Base-by-base conservation (phyloP, 1,140 invertebrate species). In the Megathymus violae region DNA sequence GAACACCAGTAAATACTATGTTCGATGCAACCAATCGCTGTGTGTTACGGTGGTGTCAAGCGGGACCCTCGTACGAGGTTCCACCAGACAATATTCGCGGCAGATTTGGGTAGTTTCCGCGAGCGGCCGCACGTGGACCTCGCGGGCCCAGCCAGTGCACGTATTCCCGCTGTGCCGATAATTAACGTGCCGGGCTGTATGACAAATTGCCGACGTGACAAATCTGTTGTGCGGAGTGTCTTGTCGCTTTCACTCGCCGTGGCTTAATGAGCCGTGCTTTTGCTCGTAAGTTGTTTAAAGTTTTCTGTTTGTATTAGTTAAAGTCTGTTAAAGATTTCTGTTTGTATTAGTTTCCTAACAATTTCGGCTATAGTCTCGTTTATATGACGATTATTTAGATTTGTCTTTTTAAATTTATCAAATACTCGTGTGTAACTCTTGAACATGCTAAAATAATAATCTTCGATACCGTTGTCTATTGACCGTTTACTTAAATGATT, bases 101-200 rank as follows among this genome's bases (percentile, higher is more conserved):
- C 75, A 80, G 74, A 80, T 69, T 77, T 78, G 70, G 75, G 71
- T 72, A 64, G 76, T 72, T 56, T 62, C 71, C 66, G 64, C 64
- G 38, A 22, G 64, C 68, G 63, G 36, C n/a, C 73, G 68, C 74
- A 81, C 77, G 81, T 80, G 75, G 76, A 38, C 58, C 38, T n/a
- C n/a, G n/a, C n/a, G n/a, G 41, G 51, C 41, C 66, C 70, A 72
- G 79, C 71, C 69, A 76, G 63, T 73, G 68, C 66, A 74, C n/a
- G n/a, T n/a, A n/a, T n/a, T 77, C 76, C 67, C 50, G 65, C 67
- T 69, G 71, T 72, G 72, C 70, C 71, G 69, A 71, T 65, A 74
- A 75, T 72, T 68, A 69, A 72, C 73, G 72, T 75, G 62, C n/a
- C n/a, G n/a, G n/a, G n/a, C n/a, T 65, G 66, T 70, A 56, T 76